A percentile compares a stretch with the other conserved stretches of the same genome.
These are phyloP conservation scores for Cybosia mesomella DNA, from an alignment of 2,888 invertebrate genomes.

Conservation along the genomic window DNA sequence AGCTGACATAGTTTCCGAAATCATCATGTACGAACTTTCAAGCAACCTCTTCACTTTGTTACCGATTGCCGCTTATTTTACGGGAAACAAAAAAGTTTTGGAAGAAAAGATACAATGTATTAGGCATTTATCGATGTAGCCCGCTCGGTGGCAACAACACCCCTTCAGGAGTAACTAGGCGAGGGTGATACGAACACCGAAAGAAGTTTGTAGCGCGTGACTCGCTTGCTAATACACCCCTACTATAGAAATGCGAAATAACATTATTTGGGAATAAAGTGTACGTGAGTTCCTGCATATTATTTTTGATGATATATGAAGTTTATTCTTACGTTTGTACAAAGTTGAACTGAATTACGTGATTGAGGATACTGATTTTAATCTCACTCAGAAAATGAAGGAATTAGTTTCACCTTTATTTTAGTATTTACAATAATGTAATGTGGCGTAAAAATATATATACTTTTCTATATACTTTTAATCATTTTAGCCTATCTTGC, in stretches of 20 bases:
- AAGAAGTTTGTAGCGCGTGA: conserved; percentile 79
- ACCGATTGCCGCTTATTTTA: conserved; percentile 33
- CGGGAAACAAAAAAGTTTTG: conserved; percentile 33
- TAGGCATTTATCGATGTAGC: conserved; percentile 47
- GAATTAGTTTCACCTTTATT: neutral
- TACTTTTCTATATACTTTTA: conserved; percentile 14
- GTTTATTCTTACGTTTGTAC: neutral
- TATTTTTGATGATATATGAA: neutral
- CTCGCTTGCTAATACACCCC: conserved; percentile 57
- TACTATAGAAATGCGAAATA: conserved; percentile 35
- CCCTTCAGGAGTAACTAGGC: conserved; percentile 70
- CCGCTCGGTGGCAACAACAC: conserved; percentile 48
- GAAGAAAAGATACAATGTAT: conserved; percentile 47
- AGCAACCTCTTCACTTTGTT: conserved; percentile 19
- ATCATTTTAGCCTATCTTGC: conserved; percentile 56
- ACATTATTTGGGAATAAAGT: neutral
- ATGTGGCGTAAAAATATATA: too few relatives aligned
- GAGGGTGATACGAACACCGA: conserved; percentile 71
- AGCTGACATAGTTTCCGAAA: conserved; percentile 31
- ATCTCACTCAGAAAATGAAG: neutral
- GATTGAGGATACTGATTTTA: neutral
- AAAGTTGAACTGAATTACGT: neutral
- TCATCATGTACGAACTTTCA: conserved; percentile 23
- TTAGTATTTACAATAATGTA: too few relatives aligned
- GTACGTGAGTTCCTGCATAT: neutral